Base-by-base conservation (phyloP, 2,888 invertebrate genomes). In the Perdita meconis region DNA sequence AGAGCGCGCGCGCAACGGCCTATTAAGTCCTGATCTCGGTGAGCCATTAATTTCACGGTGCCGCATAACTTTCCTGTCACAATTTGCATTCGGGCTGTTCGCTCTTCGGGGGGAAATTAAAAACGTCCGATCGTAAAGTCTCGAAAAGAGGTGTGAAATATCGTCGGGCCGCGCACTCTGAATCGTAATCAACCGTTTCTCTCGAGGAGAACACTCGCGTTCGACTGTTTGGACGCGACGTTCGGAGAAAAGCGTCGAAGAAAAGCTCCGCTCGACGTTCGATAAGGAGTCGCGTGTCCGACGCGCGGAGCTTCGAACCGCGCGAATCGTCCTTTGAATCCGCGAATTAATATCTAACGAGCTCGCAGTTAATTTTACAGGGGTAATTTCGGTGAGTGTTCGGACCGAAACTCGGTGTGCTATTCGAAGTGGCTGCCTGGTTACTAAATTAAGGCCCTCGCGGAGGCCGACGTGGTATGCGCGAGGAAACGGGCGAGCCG, bases 41-140 rank as follows among this genome's bases (percentile, higher is more conserved):
- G 80, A 84, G 81, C 80, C 87, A 87, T 90, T 89, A 86, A 89
- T 89, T 89, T 82, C 82, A 83, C 81, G 81, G 82, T 61, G 84
- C 81, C 61, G 83, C 87, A 86, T 90, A 90, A 90, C 87, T 91
- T 89, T 86, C 84, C 85, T 84, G 89, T 90, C 89, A 89, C 87
- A 91, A 90, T 91, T 91, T 91, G 90, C 91, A 92, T 92, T 89
- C 86, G 55, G 22, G 59, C 73, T 60, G 61, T 80, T 81, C 80
- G 73, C 80, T 82, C 80, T 81, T 81, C 36, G 72, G 74, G 72
- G 90, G 91, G 88, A 92, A 92, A 92, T 92, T 91, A 91, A 92
- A 92, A 92, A 91, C 90, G 91, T 90, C 90, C 87, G 90, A 90
- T 90, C 90, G 88, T 91, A 91, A 92, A 92, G 88, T 69, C 87